Percentiles rank a stretch among this genome's conserved stretches.
Evolutionary conservation across 2,797 vertebrate species (phyloP).

Genomic region (Chiroxiphia lanceolata): DNA sequence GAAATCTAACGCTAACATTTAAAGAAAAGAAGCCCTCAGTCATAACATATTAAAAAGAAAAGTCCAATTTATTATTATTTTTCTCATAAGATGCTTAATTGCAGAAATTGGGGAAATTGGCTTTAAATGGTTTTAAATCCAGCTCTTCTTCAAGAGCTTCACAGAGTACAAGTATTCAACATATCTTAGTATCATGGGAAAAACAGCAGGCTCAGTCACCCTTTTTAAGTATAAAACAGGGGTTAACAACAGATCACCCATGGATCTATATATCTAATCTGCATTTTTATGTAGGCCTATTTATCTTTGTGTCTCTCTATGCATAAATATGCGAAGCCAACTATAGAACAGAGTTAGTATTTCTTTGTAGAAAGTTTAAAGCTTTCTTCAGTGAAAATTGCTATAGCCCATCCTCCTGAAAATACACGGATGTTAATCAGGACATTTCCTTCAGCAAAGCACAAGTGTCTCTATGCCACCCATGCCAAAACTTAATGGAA

Average conservation of each 20-base stretch:
- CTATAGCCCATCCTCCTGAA: not conserved
- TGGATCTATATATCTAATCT: slow-evolving; percentile 26
- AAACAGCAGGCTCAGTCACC: not conserved
- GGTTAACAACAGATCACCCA: not conserved
- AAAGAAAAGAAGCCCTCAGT: not conserved
- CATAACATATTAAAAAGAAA: not conserved
- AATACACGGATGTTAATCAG: not conserved
- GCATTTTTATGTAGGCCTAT: slow-evolving; percentile 28
- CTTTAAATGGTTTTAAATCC: not conserved
- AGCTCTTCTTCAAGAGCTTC: not conserved
- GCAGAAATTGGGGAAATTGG: not conserved
- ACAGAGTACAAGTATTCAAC: not conserved
- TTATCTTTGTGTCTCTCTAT: slow-evolving; percentile 10
- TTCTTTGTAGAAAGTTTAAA: not conserved
- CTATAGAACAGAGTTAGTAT: not conserved
- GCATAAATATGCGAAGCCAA: not conserved
- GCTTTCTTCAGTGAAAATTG: not conserved
- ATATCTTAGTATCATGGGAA: not conserved
- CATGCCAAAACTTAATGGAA: not conserved
- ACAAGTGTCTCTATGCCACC: not conserved
- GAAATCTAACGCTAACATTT: not conserved
- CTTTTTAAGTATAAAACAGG: not conserved
- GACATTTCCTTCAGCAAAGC: not conserved
- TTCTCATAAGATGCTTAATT: not conserved
- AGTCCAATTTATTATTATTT: not conserved